Evolutionary conservation across 2,797 vertebrate genomes (phyloP), one percentile per base, ranked within the genome.

Genomic region (Crax fasciolata): DNA sequence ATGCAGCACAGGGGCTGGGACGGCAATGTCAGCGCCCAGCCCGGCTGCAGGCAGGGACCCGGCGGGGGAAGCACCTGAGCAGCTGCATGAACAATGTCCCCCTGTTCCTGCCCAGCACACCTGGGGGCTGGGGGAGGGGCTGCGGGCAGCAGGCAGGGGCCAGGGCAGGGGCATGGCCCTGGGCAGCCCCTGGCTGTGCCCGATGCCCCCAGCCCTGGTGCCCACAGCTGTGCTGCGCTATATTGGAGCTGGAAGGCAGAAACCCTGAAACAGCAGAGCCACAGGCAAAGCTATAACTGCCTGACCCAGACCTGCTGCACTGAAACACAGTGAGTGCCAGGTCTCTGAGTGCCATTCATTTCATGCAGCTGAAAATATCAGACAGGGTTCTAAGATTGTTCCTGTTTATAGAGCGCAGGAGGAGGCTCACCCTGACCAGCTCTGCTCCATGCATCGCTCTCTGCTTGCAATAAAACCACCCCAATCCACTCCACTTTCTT

Each of bases 101-200:
- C 89, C 92, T 96, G 94, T 96, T 93, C 86, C 83, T 23, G 3
- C 14, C 57, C 19, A 1, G 93, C 90, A 91, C 93, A 95, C 93
- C 82, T 96, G 89, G 75, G 67, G 61, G 35, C 23, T 24, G 32
- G 35, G 61, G 6, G 72, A 15, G 41, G 16, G 39, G 32, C 11
- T 24, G 43, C 16, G 4, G 28, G 25, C 15, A 61, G 35, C 5
- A 0, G 57, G 73, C 24, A 10, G 52, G 58, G n/a, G 11, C 24
- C 7, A 39, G 58, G n/a, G 39, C n/a, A 32, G 32, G n/a, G 4
- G 23, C 28, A 24, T 1, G 1, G 2, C 30, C 25, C 27, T 2
- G 17, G 59, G 21, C 61, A 49, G 70, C 43, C 4, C 49, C 46
- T 13, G 23, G 1, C 3, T 0, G 0, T 10, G 49, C 59, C 14